Evolutionary conservation across 2,113 vertebrate genomes (phyloP), one percentile per base, ranked within the genome.

Genomic region (Urocynchramus pylzowi): DNA sequence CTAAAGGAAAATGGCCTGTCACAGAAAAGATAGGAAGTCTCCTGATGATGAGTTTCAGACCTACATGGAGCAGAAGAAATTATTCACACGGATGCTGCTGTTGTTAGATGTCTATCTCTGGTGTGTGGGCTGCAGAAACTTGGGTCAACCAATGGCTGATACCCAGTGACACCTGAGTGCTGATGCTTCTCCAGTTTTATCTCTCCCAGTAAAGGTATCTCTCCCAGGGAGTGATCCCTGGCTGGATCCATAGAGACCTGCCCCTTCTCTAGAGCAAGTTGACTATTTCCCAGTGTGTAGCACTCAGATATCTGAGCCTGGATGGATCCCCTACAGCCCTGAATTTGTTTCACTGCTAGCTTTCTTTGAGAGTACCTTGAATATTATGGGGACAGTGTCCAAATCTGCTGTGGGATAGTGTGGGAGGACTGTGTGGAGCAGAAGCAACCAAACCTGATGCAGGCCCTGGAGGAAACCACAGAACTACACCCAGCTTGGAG

Each of bases 331-430:
- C 15, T 33, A 39, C 11, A 76, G 10, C 15, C 35, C 11, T 64
- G 21, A 60, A 10, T 20, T 53, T 6, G 0, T 56, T 88, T 64
- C 67, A 45, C 37, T 39, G 19, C 13, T 45, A 39, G 19, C 9
- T 68, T 63, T 56, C 41, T 80, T 65, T 53, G 37, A 53, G 37
- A 73, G 59, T n/a, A 14, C 30, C 31, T 41, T 26, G 37, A 69
- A 64, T 73, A 47, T 60, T 12, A 18, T 14, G 7, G 17, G 18
- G 27, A 39, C 18, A 56, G 19, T 0, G 0, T 49, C 10, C 8
- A 74, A 87, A 65, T 9, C 23, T 70, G 28, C 13, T 21, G 26
- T 33, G 67, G 31, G 13, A 41, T 13, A 60, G 31, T 8, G 24
- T 53, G 49, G 54, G 63, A 80, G 30, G 31, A 41, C 63, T 24